phyloP scores from a whole-genome alignment of 2,797 vertebrate genomes.

The Nannoperca obscura region DNA sequence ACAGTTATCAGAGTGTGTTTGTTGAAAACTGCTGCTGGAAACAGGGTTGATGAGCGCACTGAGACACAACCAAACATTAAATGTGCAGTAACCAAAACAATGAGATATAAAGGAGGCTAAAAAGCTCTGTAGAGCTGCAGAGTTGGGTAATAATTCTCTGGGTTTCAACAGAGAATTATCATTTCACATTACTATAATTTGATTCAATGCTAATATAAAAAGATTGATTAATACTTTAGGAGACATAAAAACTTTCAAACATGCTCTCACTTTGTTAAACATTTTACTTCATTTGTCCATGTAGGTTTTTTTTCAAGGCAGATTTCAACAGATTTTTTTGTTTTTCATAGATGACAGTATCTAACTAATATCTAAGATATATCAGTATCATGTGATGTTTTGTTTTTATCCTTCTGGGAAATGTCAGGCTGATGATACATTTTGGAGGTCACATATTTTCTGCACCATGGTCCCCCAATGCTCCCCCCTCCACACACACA shows the following conservation, averaged over 20 bases:
- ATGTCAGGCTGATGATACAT: constrained; percentile 80
- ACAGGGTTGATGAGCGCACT: background rate
- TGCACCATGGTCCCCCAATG: constrained; percentile 60
- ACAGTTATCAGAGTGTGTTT: background rate
- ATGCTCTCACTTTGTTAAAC: background rate
- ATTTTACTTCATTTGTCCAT: background rate
- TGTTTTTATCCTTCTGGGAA: constrained; percentile 78
- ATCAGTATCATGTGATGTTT: constrained; percentile 60
- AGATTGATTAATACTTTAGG: too few species aligned
- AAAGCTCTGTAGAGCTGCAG: background rate
- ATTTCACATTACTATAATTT: background rate
- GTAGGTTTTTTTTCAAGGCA: constrained; percentile 8
- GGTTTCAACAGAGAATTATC: too few species aligned
- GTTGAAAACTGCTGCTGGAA: background rate
- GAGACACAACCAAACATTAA: background rate
- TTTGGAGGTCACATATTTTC: constrained; percentile 79
- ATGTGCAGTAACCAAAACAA: background rate
- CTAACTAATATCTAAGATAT: constrained; percentile 49
- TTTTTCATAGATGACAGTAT: constrained; percentile 26
- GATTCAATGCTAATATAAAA: background rate
- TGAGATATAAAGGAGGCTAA: background rate
- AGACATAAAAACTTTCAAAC: background rate
- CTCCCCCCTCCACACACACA: constrained; percentile 46
- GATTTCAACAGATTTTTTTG: constrained; percentile 22
- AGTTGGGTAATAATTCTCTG: background rate